Evolutionary conservation across 1,140 invertebrate genomes (phyloP).

Genomic region (Drosophila mayri): DNA sequence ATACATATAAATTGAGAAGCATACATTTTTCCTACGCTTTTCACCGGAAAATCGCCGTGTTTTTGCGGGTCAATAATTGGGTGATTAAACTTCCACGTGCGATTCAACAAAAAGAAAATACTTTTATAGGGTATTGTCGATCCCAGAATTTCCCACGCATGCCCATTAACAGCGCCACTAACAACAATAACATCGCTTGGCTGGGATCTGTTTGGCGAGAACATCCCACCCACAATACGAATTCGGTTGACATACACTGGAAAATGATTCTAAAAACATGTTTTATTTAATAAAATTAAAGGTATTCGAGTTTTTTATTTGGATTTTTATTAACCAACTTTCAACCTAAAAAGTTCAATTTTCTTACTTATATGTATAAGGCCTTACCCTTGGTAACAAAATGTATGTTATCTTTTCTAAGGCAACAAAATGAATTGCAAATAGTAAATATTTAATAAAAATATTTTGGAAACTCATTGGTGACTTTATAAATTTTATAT

Average conservation of each 20-base stretch:
- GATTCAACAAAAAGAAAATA: constrained; percentile 10
- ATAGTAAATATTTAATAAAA: background rate
- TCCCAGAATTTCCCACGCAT: constrained; percentile 49
- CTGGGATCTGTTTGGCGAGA: constrained; percentile 29
- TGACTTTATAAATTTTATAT: background rate
- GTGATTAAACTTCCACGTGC: constrained; percentile 40
- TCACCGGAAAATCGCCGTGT: constrained; percentile 26
- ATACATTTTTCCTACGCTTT: constrained; percentile 38
- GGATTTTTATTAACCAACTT: background rate
- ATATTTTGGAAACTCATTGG: no score
- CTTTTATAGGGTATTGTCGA: constrained; percentile 38
- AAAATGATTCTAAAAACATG: background rate
- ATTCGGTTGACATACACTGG: constrained; percentile 14
- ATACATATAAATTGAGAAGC: constrained; percentile 1
- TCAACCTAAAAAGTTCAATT: no score
- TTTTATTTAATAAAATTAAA: background rate
- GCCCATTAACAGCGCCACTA: constrained; percentile 36
- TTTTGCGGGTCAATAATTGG: constrained; percentile 39
- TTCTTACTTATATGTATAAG: no score
- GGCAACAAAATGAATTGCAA: no score
- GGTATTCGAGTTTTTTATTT: background rate
- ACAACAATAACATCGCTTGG: constrained; percentile 19
- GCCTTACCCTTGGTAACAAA: no score
- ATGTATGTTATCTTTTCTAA: no score
- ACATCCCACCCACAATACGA: constrained; percentile 31